Percentiles rank a stretch among this genome's conserved stretches.
Conservation (phyloP, 2,113 vertebrate genomes). For the Pteronura brasiliensis region DNA sequence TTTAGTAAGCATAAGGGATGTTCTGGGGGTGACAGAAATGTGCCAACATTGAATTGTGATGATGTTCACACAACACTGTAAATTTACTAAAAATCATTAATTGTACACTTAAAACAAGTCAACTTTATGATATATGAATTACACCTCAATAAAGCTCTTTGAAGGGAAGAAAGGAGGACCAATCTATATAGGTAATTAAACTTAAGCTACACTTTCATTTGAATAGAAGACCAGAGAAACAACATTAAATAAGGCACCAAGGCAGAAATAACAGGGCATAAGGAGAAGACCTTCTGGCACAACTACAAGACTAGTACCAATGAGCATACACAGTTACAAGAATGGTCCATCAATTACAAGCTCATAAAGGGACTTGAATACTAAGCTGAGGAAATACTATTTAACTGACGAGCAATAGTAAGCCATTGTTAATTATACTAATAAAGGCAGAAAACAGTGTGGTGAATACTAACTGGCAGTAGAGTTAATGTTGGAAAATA, state of each 20-base stretch:
- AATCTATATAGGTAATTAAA: background rate
- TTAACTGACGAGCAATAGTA: background rate
- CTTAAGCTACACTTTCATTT: background rate
- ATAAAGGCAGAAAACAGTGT: background rate
- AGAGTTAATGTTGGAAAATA: background rate
- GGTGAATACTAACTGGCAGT: background rate
- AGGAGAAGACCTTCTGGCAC: background rate
- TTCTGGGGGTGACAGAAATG: background rate
- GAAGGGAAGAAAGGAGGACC: background rate
- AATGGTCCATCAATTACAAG: background rate
- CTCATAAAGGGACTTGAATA: background rate
- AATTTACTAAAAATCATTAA: background rate
- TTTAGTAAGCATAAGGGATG: background rate
- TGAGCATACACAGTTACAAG: background rate
- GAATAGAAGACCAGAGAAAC: background rate
- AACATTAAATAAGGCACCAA: background rate
- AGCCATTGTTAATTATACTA: background rate
- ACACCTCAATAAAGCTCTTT: background rate
- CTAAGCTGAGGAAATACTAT: background rate
- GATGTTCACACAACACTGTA: background rate
- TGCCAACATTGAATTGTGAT: background rate
- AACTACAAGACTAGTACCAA: background rate
- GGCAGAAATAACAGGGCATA: background rate
- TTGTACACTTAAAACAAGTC: background rate
- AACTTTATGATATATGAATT: background rate